Evolutionary conservation across 2,888 invertebrate genomes (phyloP), one percentile per base, ranked within the genome.

Genomic region (Cryptus armator): DNA sequence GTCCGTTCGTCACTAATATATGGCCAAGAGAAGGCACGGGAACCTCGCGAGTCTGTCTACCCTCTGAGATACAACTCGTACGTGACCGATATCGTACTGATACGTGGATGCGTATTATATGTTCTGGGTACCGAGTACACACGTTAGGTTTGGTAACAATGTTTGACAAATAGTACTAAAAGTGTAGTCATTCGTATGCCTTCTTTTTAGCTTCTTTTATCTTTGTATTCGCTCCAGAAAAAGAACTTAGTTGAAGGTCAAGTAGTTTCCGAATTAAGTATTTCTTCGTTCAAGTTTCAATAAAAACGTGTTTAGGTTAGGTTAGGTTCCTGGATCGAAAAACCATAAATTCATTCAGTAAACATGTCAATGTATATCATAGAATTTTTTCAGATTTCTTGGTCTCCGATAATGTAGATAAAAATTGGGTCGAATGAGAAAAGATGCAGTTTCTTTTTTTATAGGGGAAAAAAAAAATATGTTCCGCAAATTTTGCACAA

Each of bases 1-100:
- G 90, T 92, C 90, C 89, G 88, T 90, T 88, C 91, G 90, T 90
- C 89, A 90, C 90, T 93, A 92, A 93, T 91, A 91, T 92, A 92
- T 90, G 89, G 88, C 89, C 88, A 62, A 66, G 86, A 32, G 66
- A 46, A 82, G 76, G 66, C 85, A 81, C 88, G 88, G 89, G 88
- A 89, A 91, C 89, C 90, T 87, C 89, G 89, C 89, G 88, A 90
- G 90, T 66, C 76, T 53, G 48, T 48, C 2, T 48, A 12, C 86
- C 67, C 89, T 86, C 89, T 86, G 89, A 87, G 87, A 90, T 90
- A 92, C 91, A 90, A 89, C 89, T 89, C 88, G 89, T 91, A 93
- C 93, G 93, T 92, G 93, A 92, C 92, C 91, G 92, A 93, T 93
- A 92, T 90, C 88, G 59, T 82, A 71, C 82, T 67, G 85, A 85